Conservation (phyloP, 1,140 invertebrate genomes). For the Lutraria rhynchaena region DNA sequence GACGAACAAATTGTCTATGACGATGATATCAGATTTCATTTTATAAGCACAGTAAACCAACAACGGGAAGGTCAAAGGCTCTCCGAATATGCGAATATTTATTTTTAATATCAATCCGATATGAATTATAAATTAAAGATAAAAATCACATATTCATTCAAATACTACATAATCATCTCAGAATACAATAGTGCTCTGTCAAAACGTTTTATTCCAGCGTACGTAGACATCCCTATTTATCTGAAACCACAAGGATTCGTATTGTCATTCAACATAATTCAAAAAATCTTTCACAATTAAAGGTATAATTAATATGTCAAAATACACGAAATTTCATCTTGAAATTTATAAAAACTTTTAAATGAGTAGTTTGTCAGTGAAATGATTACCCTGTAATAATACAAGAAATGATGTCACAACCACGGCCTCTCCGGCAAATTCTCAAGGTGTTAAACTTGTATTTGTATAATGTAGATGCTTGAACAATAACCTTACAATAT, state of each 20-base stretch:
- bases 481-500: too few species aligned
- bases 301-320: conserved; percentile 60
- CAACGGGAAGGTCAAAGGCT: too few species aligned
- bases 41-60: too few species aligned
- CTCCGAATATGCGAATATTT: too few species aligned
- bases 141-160: conserved; percentile 16
- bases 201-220: conserved; percentile 39
- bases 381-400: conserved; percentile 37
- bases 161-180: conserved; percentile 17
- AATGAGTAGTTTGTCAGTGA: conserved; percentile 42
- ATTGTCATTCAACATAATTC: conserved; percentile 42
- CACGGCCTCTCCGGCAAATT: not conserved
- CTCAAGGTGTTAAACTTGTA: not conserved
- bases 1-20: too few species aligned
- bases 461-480: too few species aligned
- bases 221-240: conserved; percentile 23
- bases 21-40: too few species aligned
- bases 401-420: conserved; percentile 16
- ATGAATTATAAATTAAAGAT: conserved; percentile 32
- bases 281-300: conserved; percentile 51
- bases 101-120: too few species aligned
- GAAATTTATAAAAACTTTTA: conserved; percentile 14
- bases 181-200: conserved; percentile 17
- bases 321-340: conserved; percentile 47
- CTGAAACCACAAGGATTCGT: conserved; percentile 3